Evolutionary conservation across 2,888 invertebrate genomes (phyloP).

Genomic region (Drosophila atroscutellata): DNA sequence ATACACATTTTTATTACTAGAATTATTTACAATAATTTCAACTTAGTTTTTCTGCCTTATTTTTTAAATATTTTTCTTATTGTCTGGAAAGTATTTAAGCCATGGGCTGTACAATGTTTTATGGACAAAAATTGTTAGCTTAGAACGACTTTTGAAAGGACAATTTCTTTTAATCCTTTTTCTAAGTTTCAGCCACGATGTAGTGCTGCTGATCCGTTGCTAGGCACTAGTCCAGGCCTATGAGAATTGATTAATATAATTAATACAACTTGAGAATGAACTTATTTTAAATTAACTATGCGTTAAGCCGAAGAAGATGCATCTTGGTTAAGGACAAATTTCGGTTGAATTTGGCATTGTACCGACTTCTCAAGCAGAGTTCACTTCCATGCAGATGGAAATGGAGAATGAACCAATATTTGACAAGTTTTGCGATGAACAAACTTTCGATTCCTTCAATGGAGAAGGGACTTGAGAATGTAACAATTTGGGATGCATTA

Average conservation of each 20-base stretch:
- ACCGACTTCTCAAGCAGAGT: too few relatives aligned
- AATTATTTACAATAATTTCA: background rate
- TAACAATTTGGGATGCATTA: too few relatives aligned
- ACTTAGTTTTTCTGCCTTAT: background rate
- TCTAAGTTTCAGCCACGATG: background rate
- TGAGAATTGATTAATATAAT: background rate
- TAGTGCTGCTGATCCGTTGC: background rate
- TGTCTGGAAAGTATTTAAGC: background rate
- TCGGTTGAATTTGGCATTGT: background rate
- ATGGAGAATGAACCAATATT: background rate
- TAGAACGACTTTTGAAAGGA: background rate
- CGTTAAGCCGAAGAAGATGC: background rate
- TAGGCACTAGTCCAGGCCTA: too few relatives aligned
- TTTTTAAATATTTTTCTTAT: background rate
- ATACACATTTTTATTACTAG: background rate
- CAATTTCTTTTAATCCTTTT: background rate
- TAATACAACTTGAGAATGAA: background rate
- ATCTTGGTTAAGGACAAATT: background rate
- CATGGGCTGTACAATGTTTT: background rate
- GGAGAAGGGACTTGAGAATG: accelerated
- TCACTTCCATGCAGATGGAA: background rate
- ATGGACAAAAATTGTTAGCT: background rate
- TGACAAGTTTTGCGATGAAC: accelerated
- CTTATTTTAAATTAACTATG: background rate
- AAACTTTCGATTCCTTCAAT: background rate